Evolutionary conservation across 2,113 vertebrate species (phyloP).

Genomic region (Eptesicus fuscus): DNA sequence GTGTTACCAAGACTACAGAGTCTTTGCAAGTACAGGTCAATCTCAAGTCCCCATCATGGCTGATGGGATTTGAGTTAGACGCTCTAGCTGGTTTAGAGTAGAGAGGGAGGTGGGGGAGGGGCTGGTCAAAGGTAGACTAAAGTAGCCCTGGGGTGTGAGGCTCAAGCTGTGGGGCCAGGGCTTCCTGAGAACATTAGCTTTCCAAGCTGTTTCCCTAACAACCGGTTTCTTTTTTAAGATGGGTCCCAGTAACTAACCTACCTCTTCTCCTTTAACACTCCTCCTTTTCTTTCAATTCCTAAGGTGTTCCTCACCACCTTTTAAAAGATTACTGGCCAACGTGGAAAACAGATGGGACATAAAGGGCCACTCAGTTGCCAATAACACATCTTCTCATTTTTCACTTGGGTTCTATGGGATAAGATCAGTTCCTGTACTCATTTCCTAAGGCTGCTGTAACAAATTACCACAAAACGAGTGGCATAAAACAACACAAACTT

Average conservation of each 20-base stretch:
- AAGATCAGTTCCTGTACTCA: not conserved
- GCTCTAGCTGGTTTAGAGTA: not conserved
- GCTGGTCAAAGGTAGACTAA: not conserved
- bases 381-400: not conserved
- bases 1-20: not conserved
- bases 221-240: not conserved
- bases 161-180: not conserved
- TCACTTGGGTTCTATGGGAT: not conserved
- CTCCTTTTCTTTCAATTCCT: not conserved
- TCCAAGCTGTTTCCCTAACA: not conserved
- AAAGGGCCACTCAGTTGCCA: not conserved
- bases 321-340: not conserved
- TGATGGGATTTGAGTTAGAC: not conserved
- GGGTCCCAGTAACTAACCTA: not conserved
- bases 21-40: rapidly evolving
- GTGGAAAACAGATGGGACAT: not conserved
- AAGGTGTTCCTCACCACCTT: not conserved
- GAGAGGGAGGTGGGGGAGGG: not conserved
- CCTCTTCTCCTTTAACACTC: not conserved
- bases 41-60: not conserved
- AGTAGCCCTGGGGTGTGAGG: not conserved
- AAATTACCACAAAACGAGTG: not conserved
- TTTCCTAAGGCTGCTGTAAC: not conserved
- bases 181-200: not conserved
- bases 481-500: not conserved